These are phyloP conservation scores for Desmodus rotundus DNA, from an alignment of 2,113 vertebrate species.

Conservation along the genomic window DNA sequence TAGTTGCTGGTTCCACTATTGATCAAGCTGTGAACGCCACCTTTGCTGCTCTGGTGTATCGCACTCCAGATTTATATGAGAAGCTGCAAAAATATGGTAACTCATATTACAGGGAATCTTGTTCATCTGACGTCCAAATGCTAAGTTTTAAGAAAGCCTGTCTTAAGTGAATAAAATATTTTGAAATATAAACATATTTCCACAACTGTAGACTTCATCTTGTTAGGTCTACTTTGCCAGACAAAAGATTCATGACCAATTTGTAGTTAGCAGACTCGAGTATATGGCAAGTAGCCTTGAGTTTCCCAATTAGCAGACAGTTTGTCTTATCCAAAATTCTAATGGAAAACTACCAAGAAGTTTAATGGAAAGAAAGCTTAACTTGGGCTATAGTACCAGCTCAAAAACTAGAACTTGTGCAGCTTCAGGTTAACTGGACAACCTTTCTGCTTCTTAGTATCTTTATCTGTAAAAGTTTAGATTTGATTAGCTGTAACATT, in stretches of 20 bases:
- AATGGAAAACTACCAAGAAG: not conserved
- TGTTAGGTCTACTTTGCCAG: not conserved
- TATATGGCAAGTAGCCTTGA: not conserved
- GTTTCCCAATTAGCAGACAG: not conserved
- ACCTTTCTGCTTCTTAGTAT: not conserved
- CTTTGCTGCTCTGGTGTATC: conserved; percentile 97
- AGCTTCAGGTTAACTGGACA: not conserved
- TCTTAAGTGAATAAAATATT: conserved; percentile 52
- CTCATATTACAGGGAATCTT: conserved; percentile 81
- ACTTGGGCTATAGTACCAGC: not conserved
- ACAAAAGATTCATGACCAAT: not conserved
- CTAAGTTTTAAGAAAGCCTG: conserved; percentile 67
- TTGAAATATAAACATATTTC: not conserved
- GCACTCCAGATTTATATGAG: conserved; percentile 90
- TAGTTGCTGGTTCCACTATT: conserved; percentile 88
- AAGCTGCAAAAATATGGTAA: conserved; percentile 93
- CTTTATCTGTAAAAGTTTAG: not conserved
- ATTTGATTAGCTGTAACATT: not conserved
- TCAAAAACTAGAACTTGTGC: not conserved
- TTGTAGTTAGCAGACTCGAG: not conserved
- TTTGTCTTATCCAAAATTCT: conserved; percentile 9
- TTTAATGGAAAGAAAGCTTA: conserved; percentile 22
- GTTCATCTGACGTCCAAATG: conserved; percentile 76
- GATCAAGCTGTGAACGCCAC: conserved; percentile 97
- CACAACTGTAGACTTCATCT: not conserved